Evolutionary conservation across 2,888 invertebrate genomes (phyloP), one percentile per base, ranked within the genome.

Genomic region (Sminthurides aquaticus): DNA sequence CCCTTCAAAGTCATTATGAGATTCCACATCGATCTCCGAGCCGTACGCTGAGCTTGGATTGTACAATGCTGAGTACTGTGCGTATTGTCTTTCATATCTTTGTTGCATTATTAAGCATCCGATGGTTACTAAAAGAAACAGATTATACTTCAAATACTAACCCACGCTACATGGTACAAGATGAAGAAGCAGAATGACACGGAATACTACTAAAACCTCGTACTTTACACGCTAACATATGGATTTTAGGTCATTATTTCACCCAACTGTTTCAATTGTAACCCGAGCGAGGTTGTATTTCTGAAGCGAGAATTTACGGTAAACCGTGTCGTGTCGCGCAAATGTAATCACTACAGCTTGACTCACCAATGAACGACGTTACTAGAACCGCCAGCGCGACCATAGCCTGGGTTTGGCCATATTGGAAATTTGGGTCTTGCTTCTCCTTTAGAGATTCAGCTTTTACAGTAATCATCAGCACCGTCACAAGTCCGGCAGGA

Each of bases 91-190:
- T 57, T 86, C 85, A 77, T 88, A 89, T 43, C 94, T 83, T 76
- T 91, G 88, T 79, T 91, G 90, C 64, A 93, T 79, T 29, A 92
- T 86, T 65, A 94, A 81, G 76, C 90, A 89, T 1, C 89, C 88
- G 2, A 89, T 84, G 0, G 91, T 89, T 57, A 91, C 89, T 86
- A 79, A 3, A 77, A 81, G 70, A 63, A 71, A 27, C 75, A 68
- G 8, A 49, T 43, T 43, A 43, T 15, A n/a, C n/a, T n/a, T n/a
- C n/a, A n/a, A n/a, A n/a, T n/a, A n/a, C n/a, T n/a, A n/a, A n/a
- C n/a, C n/a, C n/a, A n/a, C n/a, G n/a, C n/a, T n/a, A n/a, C n/a
- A n/a, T n/a, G n/a, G n/a, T n/a, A n/a, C n/a, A n/a, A n/a, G n/a
- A n/a, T n/a, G n/a, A n/a, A n/a, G n/a, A n/a, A n/a, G n/a, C n/a